Evolutionary conservation across 2,113 vertebrate species (phyloP), one percentile per base, ranked within the genome.

Genomic region (Oryzias celebensis): DNA sequence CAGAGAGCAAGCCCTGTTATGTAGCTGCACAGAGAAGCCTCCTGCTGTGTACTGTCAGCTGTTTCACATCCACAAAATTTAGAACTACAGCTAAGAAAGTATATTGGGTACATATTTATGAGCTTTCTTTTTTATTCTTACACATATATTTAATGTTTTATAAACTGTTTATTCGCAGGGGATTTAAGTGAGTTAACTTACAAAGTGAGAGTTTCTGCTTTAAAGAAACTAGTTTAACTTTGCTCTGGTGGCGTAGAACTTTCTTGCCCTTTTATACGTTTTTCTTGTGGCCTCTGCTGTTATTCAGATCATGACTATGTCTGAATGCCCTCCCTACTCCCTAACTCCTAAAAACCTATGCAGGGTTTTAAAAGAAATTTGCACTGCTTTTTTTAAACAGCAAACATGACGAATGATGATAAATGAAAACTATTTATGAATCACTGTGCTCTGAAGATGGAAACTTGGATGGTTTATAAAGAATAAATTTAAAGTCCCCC

Each of bases 241-340:
- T 63, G n/a, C 70, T 41, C 13, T 46, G 1, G 26, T 55, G 31
- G 52, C 45, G 73, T 82, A 75, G 85, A 41, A 68, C 13, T 58
- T 61, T 74, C 18, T 20, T 46, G 4, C 7, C 89, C 89, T 56
- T 51, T 52, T 55, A 65, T 71, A 62, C 42, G 14, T 41, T 23
- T 36, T 44, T 59, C 31, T 81, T 85, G 89, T 93, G 93, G 94
- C 92, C 93, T 92, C 89, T 88, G 83, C 85, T 88, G 15, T 76
- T 88, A 91, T 94, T 94, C 91, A 94, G 89, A 89, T 12, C 7
- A 36, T 12, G 36, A 10, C 36, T 0, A 36, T 36, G 36, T 36
- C 36, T 10, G 8, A 36, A 36, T 36, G 10, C 36, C 36, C 36
- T 13, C 8, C 10, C 10, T 36, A 36, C 36, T 36, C 7, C 7